Base-by-base conservation (phyloP, 1,140 invertebrate species). In the Periplaneta americana region DNA sequence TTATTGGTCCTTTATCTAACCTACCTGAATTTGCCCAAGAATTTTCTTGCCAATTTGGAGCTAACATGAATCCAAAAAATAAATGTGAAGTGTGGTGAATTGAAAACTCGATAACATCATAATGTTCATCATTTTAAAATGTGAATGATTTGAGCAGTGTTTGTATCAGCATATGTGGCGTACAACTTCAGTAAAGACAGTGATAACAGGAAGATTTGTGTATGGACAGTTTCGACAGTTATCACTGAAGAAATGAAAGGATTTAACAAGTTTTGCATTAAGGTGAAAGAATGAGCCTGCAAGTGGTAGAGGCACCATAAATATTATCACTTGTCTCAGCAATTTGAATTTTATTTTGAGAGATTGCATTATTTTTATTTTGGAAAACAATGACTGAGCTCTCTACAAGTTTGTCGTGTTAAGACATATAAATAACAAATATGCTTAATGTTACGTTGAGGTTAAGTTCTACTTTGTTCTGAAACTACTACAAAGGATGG, bases 1-100 rank as follows among this genome's bases (percentile, higher is more conserved):
- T 99, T 0, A 95, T 97, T 83, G 97, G 97, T 0, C 95, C 97
- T 0, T 88, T 99, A 34, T 95, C 95, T 2, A 99, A 99, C 88
- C 91, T 97, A 77, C 90, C 91, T 80, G 97, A 98, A 85, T 99
- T 99, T 88, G 92, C 96, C 1, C 87, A 93, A 75, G 94, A 95
- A 80, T 99, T 97, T 87, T 91, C 94, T n/a, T 99, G 98, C 87
- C 90, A 92, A 9, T 82, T 88, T 8, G 94, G 93, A 10, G 92
- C 94, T 1, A 92, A 91, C 82, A 98, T 99, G 97, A 98, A 99
- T 88, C 97, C 98, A 18, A 87, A 88, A 39, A 90, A 96, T 10
- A 98, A 98, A 87, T 99, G 98, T 87, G 94, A 95, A 86, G 94
- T 99, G 76, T 99, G 97, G 97, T 99, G 94, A 91, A 81, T 5